A percentile compares a stretch with the other conserved stretches of the same genome.
phyloP scores from a whole-genome alignment of 2,113 vertebrate genomes.

The Tamias sibiricus region DNA sequence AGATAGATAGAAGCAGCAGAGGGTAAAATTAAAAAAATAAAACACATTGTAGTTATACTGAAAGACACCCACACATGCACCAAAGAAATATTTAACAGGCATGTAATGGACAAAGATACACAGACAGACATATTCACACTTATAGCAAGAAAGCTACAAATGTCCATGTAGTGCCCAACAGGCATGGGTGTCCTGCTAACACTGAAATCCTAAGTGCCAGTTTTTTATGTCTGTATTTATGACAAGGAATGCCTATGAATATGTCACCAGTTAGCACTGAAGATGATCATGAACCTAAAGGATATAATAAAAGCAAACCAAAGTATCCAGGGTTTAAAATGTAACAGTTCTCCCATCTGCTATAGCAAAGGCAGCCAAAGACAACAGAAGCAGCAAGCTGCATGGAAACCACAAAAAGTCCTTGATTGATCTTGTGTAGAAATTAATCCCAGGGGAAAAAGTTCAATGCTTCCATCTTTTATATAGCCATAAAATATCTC shows the following conservation, averaged over 20 bases:
- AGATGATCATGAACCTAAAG: constrained; percentile 45
- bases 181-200: not conserved
- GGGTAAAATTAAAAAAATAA: not conserved
- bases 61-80: not conserved
- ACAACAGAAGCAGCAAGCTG: not conserved
- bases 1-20: not conserved
- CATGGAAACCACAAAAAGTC: not conserved
- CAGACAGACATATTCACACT: not conserved
- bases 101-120: not conserved
- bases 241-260: constrained; percentile 14
- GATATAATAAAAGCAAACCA: constrained; percentile 56
- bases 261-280: not conserved
- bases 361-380: constrained; percentile 1
- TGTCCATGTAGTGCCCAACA: not conserved
- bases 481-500: not conserved
- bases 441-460: not conserved
- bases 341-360: not conserved
- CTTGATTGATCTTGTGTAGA: not conserved
- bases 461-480: not conserved
- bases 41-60: not conserved
- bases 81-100: not conserved
- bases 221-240: constrained; percentile 19
- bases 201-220: not conserved
- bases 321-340: not conserved
- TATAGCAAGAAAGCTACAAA: not conserved